Conservation (phyloP, 2,888 invertebrate genomes). For the Steinernema carpocapsae region DNA sequence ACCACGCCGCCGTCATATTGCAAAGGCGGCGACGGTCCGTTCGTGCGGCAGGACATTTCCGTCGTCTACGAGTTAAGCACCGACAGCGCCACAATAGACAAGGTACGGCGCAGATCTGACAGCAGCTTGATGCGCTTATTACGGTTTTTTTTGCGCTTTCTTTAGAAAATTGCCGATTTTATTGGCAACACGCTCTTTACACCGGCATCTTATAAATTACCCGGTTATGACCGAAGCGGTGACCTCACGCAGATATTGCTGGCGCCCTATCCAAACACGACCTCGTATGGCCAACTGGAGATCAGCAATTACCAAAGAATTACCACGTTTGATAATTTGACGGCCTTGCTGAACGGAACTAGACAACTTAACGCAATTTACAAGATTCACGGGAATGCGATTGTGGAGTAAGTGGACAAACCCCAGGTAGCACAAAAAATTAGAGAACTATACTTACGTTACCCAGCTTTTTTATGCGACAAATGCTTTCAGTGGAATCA, state of each 20-base stretch:
- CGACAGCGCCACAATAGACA: not conserved
- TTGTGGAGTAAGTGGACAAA: not conserved
- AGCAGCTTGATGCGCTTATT: constrained; percentile 25
- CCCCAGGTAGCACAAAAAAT: too few species aligned
- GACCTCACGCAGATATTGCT: not conserved
- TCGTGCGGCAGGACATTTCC: constrained; percentile 24
- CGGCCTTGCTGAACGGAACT: not conserved
- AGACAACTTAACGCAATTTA: not conserved
- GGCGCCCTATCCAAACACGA: not conserved
- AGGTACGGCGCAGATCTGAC: constrained; percentile 16
- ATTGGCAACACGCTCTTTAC: constrained; percentile 10
- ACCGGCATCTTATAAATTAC: not conserved
- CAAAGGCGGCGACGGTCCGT: constrained; percentile 16
- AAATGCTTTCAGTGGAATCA: not conserved
- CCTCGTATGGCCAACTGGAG: not conserved
- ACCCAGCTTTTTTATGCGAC: too few species aligned
- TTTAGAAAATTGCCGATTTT: constrained; percentile 32
- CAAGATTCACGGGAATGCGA: not conserved
- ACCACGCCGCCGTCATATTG: constrained; percentile 10
- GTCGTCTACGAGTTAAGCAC: constrained; percentile 27
- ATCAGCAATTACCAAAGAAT: not conserved
- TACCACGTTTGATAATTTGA: not conserved
- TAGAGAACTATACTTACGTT: too few species aligned
- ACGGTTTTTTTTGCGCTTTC: not conserved
- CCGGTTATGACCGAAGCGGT: not conserved